Evolutionary conservation across 2,888 invertebrate genomes (phyloP), one percentile per base, ranked within the genome.

Genomic region (Tigriopus californicus): DNA sequence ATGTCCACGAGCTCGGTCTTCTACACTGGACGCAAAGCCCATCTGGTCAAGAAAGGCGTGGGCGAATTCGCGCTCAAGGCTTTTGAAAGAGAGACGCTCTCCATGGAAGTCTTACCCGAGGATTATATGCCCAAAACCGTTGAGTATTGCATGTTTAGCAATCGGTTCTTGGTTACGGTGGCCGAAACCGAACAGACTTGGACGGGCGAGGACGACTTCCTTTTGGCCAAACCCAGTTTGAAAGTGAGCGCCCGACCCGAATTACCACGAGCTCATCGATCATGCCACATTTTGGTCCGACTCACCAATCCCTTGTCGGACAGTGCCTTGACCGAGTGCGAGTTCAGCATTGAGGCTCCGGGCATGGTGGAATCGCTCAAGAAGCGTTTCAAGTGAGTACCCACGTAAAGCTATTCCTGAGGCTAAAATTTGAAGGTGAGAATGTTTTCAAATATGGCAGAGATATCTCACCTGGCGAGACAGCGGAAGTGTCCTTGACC

Each of bases 181-280:
- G 75, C 77, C 58, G 85, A 87, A 70, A 87, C 87, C 15, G 80
- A 79, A 59, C 85, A 86, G 70, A 80, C 83, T 1, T 87, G 85
- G 82, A 80, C 83, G 0, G 83, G 81, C 64, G 84, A 85, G 66
- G 85, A 86, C 65, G 84, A 85, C 70, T 85, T 85, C 72, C 80
- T 84, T 70, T 76, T 87, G 6, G 72, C 81, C 40, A 83, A 82
- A 67, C 86, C 87, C 1, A 77, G 74, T 61, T 78, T 85, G 58
- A 72, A 71, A 41, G 76, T 87, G n/a, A 18, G 56, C 10, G 2
- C n/a, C 8, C 20, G 18, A 20, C 56, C 56, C 3, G 56, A 56
- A 8, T 12, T 20, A 6, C 56, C 56, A 18, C 13, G 56, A 25
- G 42, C 25, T 46, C 20, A 44, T 12, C 42, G 56, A 18, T 22